Conservation (phyloP, 2,797 vertebrate genomes). For the Synanceia verrucosa region DNA sequence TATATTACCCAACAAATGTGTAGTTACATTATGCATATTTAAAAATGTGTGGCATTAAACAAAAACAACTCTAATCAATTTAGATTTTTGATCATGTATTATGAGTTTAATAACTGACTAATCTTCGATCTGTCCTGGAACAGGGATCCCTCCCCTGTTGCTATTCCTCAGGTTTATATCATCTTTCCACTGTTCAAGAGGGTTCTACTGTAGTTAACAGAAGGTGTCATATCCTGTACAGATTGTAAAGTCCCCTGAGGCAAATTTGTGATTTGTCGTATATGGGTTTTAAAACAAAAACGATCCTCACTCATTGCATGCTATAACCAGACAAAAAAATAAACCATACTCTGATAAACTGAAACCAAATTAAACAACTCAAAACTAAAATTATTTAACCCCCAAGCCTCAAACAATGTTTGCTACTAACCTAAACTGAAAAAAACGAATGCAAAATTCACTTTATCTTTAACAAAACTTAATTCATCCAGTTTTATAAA, state of each 20-base stretch:
- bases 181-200: no score
- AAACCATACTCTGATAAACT: neutral
- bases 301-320: no score
- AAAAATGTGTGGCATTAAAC: neutral
- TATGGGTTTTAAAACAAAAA: no score
- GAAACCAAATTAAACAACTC: neutral
- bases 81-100: neutral
- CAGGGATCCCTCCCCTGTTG: no score
- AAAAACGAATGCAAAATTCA: neutral
- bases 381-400: neutral
- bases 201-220: no score
- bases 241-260: no score
- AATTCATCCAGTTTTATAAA: neutral
- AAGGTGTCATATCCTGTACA: no score
- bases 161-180: no score
- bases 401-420: neutral
- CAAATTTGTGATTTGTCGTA: no score
- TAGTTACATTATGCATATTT: neutral
- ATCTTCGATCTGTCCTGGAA: no score
- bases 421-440: neutral
- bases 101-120: neutral
- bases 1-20: conserved; percentile 11
- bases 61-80: neutral
- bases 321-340: no score
- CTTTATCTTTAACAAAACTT: neutral